Base-by-base conservation (phyloP, 2,113 vertebrate genomes). In the Raphicerus campestris region DNA sequence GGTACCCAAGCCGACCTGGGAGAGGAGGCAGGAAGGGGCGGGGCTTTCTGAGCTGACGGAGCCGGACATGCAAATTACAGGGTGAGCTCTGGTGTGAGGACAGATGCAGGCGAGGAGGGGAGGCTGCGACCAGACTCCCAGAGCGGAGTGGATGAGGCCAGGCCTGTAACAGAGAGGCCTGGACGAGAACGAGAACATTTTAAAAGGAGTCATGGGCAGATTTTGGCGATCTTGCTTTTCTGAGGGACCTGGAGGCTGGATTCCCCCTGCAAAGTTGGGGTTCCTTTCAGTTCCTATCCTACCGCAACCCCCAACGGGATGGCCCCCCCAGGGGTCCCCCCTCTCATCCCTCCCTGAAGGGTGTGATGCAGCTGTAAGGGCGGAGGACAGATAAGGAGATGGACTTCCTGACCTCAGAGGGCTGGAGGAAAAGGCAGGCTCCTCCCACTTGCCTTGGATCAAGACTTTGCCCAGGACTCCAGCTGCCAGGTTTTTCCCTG, bases 41-140 rank as follows among this genome's bases (percentile, higher is more conserved):
- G 60, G 13, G 24, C 26, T 45, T 26, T 45, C 47, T 1, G 20
- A 26, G 56, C 26, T 1, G n/a, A 9, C 2, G 15, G n/a, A n/a
- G 63, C 49, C 2, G 2, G 10, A 60, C 61, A 0, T 1, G 17
- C 15, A 15, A 26, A 49, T 61, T 35, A 6, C 10, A 42, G 58
- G 75, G 55, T 28, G 28, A 28, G 26, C 70, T 56, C 30, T n/a
- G 2, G 24, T 9, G 16, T 2, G 24, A 26, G 32, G n/a, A 75
- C 35, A 20, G 60, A 6, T 2, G 8, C 10, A 0, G 19, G 11
- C 42, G 1, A 24, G 11, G 20, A 26, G 30, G 24, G 28, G 42
- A 3, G 28, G 42, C 24, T 7, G 35, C 30, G 19, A 47, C 55
- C n/a, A 28, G 87, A 35, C 35, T 24, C 45, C 61, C 6, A 9